A percentile compares a stretch with the other conserved stretches of the same genome.
Evolutionary conservation across 2,888 invertebrate species (phyloP).

Genomic region (Argynnis bischoffii): DNA sequence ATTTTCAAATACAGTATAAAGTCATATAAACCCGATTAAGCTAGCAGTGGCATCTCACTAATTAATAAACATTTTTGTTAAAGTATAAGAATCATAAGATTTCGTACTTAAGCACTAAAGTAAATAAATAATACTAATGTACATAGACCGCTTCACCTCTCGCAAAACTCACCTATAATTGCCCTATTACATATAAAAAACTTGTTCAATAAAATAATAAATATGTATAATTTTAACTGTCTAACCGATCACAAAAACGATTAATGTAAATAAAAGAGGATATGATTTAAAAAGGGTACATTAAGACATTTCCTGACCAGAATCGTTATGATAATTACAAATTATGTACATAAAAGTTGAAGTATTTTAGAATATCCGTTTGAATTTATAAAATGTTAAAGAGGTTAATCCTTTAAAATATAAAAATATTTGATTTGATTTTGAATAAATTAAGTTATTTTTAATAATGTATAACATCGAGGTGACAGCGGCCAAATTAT

Average conservation of each 20-base stretch:
- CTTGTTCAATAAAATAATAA: neutral
- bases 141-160: slow-evolving; percentile 55
- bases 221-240: too few relatives aligned
- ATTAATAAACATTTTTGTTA: slow-evolving; percentile 42
- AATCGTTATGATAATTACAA: too few relatives aligned
- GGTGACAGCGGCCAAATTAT: slow-evolving; percentile 49
- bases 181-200: too few relatives aligned
- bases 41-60: slow-evolving; percentile 68
- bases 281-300: too few relatives aligned
- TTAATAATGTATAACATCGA: slow-evolving; percentile 11
- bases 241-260: too few relatives aligned
- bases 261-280: too few relatives aligned
- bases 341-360: too few relatives aligned
- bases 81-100: slow-evolving; percentile 62
- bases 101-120: slow-evolving; percentile 71
- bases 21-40: slow-evolving; percentile 52
- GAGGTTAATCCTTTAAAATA: too few relatives aligned
- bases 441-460: neutral
- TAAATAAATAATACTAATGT: slow-evolving; percentile 81
- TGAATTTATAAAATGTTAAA: too few relatives aligned
- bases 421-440: neutral
- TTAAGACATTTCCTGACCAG: too few relatives aligned
- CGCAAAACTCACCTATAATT: neutral
- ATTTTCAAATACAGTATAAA: slow-evolving; percentile 36
- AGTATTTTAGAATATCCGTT: too few relatives aligned